Conservation (phyloP, 2,888 invertebrate genomes). For the Cyclophora albipunctata region DNA sequence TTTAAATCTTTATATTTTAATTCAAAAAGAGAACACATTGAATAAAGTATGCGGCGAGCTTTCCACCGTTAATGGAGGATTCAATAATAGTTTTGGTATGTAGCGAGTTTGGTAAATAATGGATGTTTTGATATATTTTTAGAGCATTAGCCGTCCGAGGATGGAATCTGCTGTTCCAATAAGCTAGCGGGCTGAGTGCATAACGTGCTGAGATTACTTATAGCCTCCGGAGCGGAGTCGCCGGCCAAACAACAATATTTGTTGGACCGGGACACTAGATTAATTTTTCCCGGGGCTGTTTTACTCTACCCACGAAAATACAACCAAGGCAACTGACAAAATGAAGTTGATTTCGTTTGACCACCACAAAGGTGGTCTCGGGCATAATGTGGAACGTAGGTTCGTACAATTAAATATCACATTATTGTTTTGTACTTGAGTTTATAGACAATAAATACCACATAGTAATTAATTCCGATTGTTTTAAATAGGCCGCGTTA, state of each 20-base stretch:
- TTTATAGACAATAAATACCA: too few species aligned
- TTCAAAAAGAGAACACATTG: too few species aligned
- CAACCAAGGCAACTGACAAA: conserved; percentile 24
- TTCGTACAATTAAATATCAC: neutral
- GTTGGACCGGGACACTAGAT: conserved; percentile 60
- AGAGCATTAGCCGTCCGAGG: conserved; percentile 35
- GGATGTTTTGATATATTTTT: conserved; percentile 2
- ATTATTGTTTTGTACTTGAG: too few species aligned
- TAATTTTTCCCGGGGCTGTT: conserved; percentile 64
- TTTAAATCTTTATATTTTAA: too few species aligned
- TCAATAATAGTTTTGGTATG: too few species aligned
- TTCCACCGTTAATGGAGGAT: too few species aligned
- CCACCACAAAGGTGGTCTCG: conserved; percentile 5
- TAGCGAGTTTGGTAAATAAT: too few species aligned
- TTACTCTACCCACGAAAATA: conserved; percentile 36
- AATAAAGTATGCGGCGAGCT: too few species aligned
- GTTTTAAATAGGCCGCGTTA: too few species aligned
- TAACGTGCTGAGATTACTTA: conserved; percentile 69
- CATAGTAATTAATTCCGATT: too few species aligned
- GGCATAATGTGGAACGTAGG: neutral
- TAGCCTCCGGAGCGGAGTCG: conserved; percentile 41
- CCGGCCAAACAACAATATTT: conserved; percentile 67
- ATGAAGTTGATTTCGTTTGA: conserved; percentile 18
- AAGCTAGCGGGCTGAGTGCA: conserved; percentile 58
- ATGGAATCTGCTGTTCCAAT: conserved; percentile 59